Percentiles rank a stretch among this genome's conserved stretches.
Conservation (phyloP, 1,140 invertebrate genomes). For the Phenacoccus solenopsis region DNA sequence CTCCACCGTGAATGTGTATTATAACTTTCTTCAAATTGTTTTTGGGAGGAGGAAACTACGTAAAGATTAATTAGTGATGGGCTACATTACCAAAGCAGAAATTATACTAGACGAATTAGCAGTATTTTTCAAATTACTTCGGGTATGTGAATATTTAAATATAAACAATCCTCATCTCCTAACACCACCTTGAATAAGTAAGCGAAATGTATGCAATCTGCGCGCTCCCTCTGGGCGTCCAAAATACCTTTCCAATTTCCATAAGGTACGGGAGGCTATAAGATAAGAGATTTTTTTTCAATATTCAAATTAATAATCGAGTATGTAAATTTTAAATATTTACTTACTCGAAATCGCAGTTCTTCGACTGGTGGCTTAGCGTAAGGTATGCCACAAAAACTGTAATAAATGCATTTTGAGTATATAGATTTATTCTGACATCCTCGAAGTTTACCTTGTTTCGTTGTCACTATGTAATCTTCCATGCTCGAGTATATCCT, state of each 20-base stretch:
- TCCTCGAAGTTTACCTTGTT: background rate
- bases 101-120: too few species aligned
- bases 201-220: background rate
- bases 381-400: constrained; percentile 84
- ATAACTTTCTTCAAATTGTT: constrained; percentile 28
- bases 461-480: too few species aligned
- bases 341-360: constrained; percentile 49
- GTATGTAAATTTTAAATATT: background rate
- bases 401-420: background rate
- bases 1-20: constrained; percentile 40
- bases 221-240: background rate
- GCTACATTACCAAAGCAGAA: too few species aligned
- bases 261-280: background rate
- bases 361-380: constrained; percentile 81
- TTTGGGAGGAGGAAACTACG: background rate
- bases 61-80: too few species aligned
- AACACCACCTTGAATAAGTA: background rate
- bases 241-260: background rate
- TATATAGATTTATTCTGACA: background rate
- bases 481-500: too few species aligned
- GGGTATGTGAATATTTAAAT: constrained; percentile 33
- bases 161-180: constrained; percentile 52
- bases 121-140: background rate
- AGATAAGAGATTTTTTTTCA: too few species aligned
- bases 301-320: too few species aligned